Evolutionary conservation across 1,140 invertebrate genomes (phyloP).

Genomic region (Anoplophora glabripennis): DNA sequence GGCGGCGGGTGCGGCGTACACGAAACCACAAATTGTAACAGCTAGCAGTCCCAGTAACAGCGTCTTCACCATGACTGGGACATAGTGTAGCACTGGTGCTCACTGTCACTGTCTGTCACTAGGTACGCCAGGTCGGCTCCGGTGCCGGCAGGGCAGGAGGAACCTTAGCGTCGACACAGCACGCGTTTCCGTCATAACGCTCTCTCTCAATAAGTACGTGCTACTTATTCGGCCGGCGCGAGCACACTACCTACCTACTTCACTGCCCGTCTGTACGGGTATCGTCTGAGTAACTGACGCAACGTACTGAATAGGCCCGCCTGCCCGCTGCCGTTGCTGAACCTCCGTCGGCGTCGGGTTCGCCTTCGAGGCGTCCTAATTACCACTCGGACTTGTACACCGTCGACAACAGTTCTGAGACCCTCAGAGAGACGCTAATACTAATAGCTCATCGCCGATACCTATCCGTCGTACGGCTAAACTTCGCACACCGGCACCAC

Average conservation of each 20-base stretch:
- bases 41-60: constrained; percentile 46
- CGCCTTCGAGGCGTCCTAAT: no score
- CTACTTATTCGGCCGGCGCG: constrained; percentile 32
- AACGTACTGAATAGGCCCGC: no score
- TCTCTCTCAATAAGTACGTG: constrained; percentile 22
- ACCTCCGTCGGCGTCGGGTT: no score
- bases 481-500: no score
- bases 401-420: no score
- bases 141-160: constrained; percentile 28
- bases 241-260: constrained; percentile 30
- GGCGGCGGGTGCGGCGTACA: constrained; percentile 39
- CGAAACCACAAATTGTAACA: constrained; percentile 46
- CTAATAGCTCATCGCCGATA: no score
- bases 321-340: no score
- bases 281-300: no score
- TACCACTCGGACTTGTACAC: no score
- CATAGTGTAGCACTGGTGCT: constrained; percentile 42
- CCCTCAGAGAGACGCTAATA: no score
- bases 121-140: constrained; percentile 26
- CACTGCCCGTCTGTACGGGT: neutral
- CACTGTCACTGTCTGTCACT: constrained; percentile 44
- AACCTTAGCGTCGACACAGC: constrained; percentile 34
- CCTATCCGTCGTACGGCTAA: no score
- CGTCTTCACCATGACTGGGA: constrained; percentile 51
- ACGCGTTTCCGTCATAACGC: constrained; percentile 26